Evolutionary conservation across 2,113 vertebrate species (phyloP).

Genomic region (Alouatta palliata): DNA sequence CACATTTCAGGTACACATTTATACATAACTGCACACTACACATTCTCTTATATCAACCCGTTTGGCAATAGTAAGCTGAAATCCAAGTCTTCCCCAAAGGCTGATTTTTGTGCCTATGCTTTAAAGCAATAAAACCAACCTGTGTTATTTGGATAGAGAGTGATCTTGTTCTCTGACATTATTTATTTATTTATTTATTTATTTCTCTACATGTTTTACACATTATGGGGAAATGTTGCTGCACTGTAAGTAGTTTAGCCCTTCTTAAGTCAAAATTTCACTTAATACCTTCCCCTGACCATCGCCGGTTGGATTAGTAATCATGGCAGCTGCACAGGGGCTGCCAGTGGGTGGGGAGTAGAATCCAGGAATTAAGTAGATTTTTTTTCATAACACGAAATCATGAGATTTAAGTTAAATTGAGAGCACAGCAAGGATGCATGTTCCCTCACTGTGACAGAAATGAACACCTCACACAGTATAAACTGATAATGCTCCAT

Average conservation of each 20-base stretch:
- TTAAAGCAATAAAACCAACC: not conserved
- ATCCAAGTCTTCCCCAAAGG: not conserved
- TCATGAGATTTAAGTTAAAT: not conserved
- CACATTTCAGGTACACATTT: accelerated
- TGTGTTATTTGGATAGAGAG: not conserved
- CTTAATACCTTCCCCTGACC: no score
- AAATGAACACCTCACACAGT: not conserved
- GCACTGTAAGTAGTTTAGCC: accelerated
- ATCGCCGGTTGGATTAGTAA: accelerated
- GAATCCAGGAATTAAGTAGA: not conserved
- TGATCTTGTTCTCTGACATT: not conserved
- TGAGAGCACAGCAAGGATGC: not conserved
- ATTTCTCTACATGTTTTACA: not conserved
- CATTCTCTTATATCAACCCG: accelerated
- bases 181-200: not conserved
- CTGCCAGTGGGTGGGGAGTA: not conserved
- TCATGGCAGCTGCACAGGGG: accelerated
- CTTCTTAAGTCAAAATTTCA: not conserved
- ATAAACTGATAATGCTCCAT: not conserved
- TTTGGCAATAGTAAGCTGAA: not conserved
- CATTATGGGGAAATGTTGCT: accelerated
- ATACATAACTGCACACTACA: accelerated
- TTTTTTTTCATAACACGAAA: not conserved
- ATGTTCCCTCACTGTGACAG: not conserved
- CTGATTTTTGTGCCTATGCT: accelerated